Base-by-base conservation (phyloP, 2,888 invertebrate genomes). In the Schizotus pectinicornis region DNA sequence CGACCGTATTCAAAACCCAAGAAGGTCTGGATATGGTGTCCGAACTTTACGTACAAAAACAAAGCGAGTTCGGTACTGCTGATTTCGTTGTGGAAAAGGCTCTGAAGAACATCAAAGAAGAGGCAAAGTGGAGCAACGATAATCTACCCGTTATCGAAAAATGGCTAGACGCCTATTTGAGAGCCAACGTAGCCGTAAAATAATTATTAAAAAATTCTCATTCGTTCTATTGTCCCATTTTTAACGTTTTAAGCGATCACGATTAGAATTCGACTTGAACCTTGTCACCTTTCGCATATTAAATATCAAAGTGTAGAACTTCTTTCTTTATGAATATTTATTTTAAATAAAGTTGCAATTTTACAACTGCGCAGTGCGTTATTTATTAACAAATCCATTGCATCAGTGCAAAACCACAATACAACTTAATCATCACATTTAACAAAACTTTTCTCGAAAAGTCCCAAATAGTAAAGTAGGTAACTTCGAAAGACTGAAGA, bases 111-210 rank as follows among this genome's bases (percentile, higher is more conserved):
- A 90, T 91, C 38, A 84, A 87, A 65, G 88, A 89, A 68, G 90
- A 91, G 72, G 86, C 88, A 0, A 85, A 86, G 69, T 92, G 92
- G 92, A 89, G 88, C 33, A 84, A 87, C 48, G 87, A 88, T 49
- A 91, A 91, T 72, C 75, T 91, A 3, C 91, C 91, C 0, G 85
- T 88, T 0, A 90, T 92, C 36, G 87, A 89, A 59, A 79, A 82
- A 7, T 92, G 92, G 92, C 78, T 92, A 1, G 86, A 88, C 57
- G 71, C 80, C 7, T 86, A 85, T 75, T 73, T 86, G 49, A 69
- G 71, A 57, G 65, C 62, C 12, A 76, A 77, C 63, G 64, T 70
- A 14, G 61, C 42, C n/a, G 35, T 46, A 7, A 48, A 41, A 32
- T 49, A 43, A 45, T 45, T 12, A 45, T 36, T 45, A 8, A 35